phyloP scores from a whole-genome alignment of 1,140 invertebrate genomes.

The Meteorus sp. region DNA sequence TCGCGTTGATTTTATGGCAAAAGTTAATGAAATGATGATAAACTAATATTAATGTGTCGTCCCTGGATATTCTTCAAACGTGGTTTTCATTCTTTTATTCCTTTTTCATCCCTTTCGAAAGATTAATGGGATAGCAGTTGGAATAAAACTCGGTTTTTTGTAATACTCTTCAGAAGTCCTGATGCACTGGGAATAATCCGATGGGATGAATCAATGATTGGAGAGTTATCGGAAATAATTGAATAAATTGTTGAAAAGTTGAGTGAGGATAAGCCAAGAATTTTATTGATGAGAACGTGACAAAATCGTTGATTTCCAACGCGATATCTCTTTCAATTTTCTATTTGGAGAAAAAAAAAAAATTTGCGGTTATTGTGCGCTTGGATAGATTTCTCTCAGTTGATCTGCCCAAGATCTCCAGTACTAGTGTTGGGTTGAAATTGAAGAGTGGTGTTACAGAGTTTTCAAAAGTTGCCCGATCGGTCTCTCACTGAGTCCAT shows the following conservation, averaged over 20 bases:
- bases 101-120: too few species aligned
- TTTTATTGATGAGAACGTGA: not conserved
- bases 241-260: not conserved
- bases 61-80: too few species aligned
- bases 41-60: too few species aligned
- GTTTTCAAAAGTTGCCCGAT: constrained; percentile 20
- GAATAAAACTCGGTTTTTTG: too few species aligned
- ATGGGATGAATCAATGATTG: not conserved
- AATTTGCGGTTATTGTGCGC: not conserved
- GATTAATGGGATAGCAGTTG: too few species aligned
- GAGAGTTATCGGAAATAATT: not conserved
- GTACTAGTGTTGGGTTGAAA: not conserved
- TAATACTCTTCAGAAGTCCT: too few species aligned
- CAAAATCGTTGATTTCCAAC: not conserved
- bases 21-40: too few species aligned
- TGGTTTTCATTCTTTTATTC: too few species aligned
- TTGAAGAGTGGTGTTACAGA: too few species aligned
- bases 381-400: not conserved
- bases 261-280: too few species aligned
- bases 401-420: not conserved
- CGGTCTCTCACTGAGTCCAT: constrained; percentile 25
- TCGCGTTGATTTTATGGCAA: too few species aligned
- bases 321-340: not conserved
- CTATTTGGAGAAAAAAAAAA: not conserved
- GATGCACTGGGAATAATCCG: too few species aligned